Base-by-base conservation (phyloP, 1,140 invertebrate genomes). In the Lasioglossum albipes region DNA sequence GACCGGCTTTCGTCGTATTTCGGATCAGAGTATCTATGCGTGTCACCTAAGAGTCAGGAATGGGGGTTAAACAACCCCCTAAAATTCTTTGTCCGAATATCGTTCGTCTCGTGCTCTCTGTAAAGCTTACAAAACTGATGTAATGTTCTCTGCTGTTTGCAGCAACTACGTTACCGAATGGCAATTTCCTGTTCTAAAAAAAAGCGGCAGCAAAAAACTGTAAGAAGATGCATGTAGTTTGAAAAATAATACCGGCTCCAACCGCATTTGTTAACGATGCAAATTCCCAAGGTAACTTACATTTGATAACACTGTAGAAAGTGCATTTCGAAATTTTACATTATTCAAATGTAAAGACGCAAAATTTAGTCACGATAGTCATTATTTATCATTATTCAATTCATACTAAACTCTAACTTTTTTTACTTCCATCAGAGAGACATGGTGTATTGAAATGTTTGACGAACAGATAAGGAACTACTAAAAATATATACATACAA, bases 81-180 rank as follows among this genome's bases (percentile, higher is more conserved):
- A 59, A 9, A n/a, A 54, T 54, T 7, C 57, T n/a, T 9, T n/a
- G 18, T 57, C 54, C 18, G 20, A 59, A n/a, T n/a, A 59, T 7
- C 7, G n/a, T 59, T 20, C 9, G 5, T n/a, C 20, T 2, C 7
- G 5, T n/a, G 20, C 7, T 59, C 7, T 45, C 5, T 52, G n/a
- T n/a, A 65, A 52, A 52, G n/a, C 61, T 49, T 20, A 22, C 12
- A 41, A 64, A 52, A 52, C 13, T 74, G 72, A 74, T 65, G 72
- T 52, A 74, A 74, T 18, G 36, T 54, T 74, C 54, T 36, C 7
- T 52, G 27, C 13, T 31, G 72, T 65, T 74, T 74, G 72, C 72
- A 74, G 27, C 61, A 74, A 36, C 36, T 9, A 18, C 13, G 10
- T n/a, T 16, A 20, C 7, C 20, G 27, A 62, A 62, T 62, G 59